phyloP scores from a whole-genome alignment of 1,140 invertebrate genomes.

The Drosophila punjabiensis region DNA sequence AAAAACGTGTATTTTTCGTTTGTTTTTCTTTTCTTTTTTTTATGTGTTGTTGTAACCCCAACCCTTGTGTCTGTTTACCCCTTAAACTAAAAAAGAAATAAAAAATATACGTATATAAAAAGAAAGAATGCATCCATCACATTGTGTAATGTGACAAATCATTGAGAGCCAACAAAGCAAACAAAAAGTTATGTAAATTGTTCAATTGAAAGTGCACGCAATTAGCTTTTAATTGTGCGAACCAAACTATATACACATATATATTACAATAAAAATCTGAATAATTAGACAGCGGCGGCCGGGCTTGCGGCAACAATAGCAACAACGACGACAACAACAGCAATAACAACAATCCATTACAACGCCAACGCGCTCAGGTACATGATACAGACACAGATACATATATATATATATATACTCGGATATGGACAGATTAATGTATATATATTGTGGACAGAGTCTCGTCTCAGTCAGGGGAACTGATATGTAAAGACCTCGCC shows the following conservation, averaged over 20 bases:
- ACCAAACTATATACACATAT: slow-evolving; percentile 44
- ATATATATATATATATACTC: slow-evolving; percentile 21
- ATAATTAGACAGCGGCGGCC: slow-evolving; percentile 47
- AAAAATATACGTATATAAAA: not conserved
- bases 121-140: slow-evolving; percentile 31
- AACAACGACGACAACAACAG: slow-evolving; percentile 27
- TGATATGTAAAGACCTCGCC: slow-evolving; percentile 46
- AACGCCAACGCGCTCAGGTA: slow-evolving; percentile 55
- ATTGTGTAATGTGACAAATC: slow-evolving; percentile 55
- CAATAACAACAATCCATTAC: slow-evolving; percentile 42
- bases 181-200: slow-evolving; percentile 45
- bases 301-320: slow-evolving; percentile 22
- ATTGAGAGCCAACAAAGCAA: slow-evolving; percentile 17
- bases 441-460: slow-evolving; percentile 37
- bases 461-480: slow-evolving; percentile 28
- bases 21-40: slow-evolving; percentile 12
- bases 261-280: slow-evolving; percentile 47
- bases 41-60: slow-evolving; percentile 1
- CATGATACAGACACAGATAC: slow-evolving; percentile 30
- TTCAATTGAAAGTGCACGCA: slow-evolving; percentile 56
- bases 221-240: slow-evolving; percentile 78
- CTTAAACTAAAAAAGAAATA: not conserved
- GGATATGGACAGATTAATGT: slow-evolving; percentile 5
- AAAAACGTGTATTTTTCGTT: slow-evolving; percentile 28
- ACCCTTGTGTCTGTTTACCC: slow-evolving; percentile 32